These are phyloP conservation scores for Sylvia borin DNA, from an alignment of 2,797 vertebrate species.

Conservation along the genomic window DNA sequence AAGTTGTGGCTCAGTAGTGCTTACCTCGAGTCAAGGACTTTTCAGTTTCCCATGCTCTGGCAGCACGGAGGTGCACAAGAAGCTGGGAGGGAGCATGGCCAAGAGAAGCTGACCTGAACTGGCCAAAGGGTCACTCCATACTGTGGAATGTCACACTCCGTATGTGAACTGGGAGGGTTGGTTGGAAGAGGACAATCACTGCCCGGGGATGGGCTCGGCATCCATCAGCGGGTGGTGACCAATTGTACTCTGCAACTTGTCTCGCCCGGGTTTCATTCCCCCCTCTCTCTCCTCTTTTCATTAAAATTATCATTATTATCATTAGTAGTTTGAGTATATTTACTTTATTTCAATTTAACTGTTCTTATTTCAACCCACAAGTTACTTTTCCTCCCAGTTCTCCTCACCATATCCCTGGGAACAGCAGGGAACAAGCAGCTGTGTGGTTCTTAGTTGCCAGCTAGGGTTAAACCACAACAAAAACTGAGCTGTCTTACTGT, in stretches of 20 bases:
- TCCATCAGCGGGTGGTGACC: too few relatives aligned
- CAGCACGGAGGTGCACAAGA: not conserved
- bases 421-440: not conserved
- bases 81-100: not conserved
- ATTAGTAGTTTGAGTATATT: not conserved
- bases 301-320: not conserved
- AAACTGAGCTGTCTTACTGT: not conserved
- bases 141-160: not conserved
- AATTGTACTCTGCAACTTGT: not conserved
- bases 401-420: not conserved
- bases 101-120: not conserved
- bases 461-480: not conserved
- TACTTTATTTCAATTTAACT: not conserved
- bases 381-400: fast-evolving
- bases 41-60: not conserved
- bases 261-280: not conserved
- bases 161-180: not conserved
- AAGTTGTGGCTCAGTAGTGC: not conserved
- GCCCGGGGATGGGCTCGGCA: not conserved
- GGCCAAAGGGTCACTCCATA: not conserved
- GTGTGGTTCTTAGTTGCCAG: not conserved
- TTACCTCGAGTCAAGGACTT: not conserved
- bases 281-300: not conserved
- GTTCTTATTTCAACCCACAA: not conserved
- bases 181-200: not conserved